A percentile compares a stretch with the other conserved stretches of the same genome.
phyloP scores from a whole-genome alignment of 2,888 invertebrate genomes.

The Sinodicranocentrus sp. region DNA sequence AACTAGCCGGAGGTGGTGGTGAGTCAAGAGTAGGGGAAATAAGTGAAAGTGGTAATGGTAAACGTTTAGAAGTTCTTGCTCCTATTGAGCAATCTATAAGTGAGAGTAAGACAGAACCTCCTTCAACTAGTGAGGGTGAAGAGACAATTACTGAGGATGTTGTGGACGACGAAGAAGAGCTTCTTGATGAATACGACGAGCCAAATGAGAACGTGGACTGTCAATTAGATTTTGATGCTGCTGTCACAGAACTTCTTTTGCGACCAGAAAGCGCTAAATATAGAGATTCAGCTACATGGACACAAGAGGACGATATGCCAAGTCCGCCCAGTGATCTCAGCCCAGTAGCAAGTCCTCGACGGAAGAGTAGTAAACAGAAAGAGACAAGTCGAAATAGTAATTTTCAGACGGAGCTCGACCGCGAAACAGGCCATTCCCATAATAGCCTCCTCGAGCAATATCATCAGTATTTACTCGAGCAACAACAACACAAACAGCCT shows the following conservation, averaged over 20 bases:
- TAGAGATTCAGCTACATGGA: slow-evolving; percentile 76
- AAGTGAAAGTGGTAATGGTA: slow-evolving; percentile 22
- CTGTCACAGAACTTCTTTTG: slow-evolving; percentile 54
- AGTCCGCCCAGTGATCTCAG: slow-evolving; percentile 73
- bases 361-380: slow-evolving; percentile 39
- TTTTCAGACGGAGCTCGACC: slow-evolving; percentile 38
- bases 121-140: slow-evolving; percentile 62
- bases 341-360: slow-evolving; percentile 72
- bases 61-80: slow-evolving; percentile 47
- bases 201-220: slow-evolving; percentile 65
- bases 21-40: slow-evolving; percentile 3
- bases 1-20: neutral
- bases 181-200: slow-evolving; percentile 69
- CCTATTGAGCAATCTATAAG: slow-evolving; percentile 60
- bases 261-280: slow-evolving; percentile 54
- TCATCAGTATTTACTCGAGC: slow-evolving; percentile 64
- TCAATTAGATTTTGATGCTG: slow-evolving; percentile 68
- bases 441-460: slow-evolving; percentile 61
- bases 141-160: slow-evolving; percentile 60
- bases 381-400: slow-evolving; percentile 14
- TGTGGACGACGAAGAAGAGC: slow-evolving; percentile 66
- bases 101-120: slow-evolving; percentile 60
- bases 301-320: slow-evolving; percentile 76
- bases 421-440: slow-evolving; percentile 57
- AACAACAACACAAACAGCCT: slow-evolving; percentile 56